These are phyloP conservation scores for Pocillopora grandis DNA, from an alignment of 92 coral and sea anemone genomes.

Conservation along the genomic window DNA sequence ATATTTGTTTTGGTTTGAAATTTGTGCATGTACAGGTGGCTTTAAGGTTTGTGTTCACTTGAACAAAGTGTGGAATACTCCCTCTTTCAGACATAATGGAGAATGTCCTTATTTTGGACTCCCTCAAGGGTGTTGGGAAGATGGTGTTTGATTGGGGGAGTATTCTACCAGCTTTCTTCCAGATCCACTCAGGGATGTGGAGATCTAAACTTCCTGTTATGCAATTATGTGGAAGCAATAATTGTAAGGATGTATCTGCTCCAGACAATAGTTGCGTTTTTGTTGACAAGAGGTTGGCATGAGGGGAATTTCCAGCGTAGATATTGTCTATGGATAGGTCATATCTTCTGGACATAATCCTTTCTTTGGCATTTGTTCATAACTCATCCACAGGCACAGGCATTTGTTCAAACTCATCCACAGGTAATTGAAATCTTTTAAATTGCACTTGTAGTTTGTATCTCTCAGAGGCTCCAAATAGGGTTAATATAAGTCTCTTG, in stretches of 20 bases:
- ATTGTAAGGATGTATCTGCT: too few relatives aligned
- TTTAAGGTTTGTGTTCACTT: neutral
- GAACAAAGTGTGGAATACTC: constrained; percentile 23
- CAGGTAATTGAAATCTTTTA: constrained; percentile 1
- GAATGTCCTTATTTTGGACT: constrained; percentile 9
- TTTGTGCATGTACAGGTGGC: constrained; percentile 27
- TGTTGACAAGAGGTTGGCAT: too few relatives aligned
- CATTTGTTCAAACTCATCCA: neutral
- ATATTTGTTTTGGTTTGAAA: constrained; percentile 24
- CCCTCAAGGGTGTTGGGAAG: constrained; percentile 26
- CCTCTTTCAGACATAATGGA: constrained; percentile 23
- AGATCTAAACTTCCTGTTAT: constrained; percentile 9
- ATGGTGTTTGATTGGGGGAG: constrained; percentile 10
- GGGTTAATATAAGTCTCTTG: constrained; percentile 30
- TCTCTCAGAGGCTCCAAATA: constrained; percentile 22
- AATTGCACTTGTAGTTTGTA: constrained; percentile 29
- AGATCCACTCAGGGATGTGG: constrained; percentile 15
- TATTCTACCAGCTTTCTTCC: constrained; percentile 37
- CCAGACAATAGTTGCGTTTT: too few relatives aligned
- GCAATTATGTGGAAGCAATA: too few relatives aligned
- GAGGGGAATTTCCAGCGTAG: constrained; percentile 1
- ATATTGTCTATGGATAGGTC: constrained; percentile 19
- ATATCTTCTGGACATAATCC: constrained; percentile 6
- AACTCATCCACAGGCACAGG: neutral
- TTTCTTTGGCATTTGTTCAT: constrained; percentile 29